A percentile compares a stretch with the other conserved stretches of the same genome.
These are phyloP conservation scores for Gymnoscopelus braueri DNA, from an alignment of 2,797 vertebrate genomes.

Conservation along the genomic window DNA sequence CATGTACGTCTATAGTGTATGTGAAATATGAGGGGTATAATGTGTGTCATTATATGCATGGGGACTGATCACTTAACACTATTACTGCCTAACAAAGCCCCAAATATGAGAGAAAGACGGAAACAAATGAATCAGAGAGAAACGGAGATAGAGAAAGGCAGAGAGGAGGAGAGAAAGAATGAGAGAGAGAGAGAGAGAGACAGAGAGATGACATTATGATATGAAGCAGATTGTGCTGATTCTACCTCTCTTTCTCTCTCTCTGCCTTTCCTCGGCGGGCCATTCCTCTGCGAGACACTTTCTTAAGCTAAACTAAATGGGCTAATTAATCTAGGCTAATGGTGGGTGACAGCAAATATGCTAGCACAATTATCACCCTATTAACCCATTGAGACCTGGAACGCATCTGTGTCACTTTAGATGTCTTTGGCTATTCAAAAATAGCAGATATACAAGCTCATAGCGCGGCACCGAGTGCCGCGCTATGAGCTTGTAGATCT, in stretches of 20 bases:
- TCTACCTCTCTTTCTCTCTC: slow-evolving; percentile 57
- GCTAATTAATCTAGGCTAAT: slow-evolving; percentile 87
- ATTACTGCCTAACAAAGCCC: slow-evolving; percentile 46
- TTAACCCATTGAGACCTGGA: no score
- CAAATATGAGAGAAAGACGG: slow-evolving; percentile 35
- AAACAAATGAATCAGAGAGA: neutral
- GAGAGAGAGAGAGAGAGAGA: slow-evolving; percentile 38
- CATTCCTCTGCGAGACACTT: slow-evolving; percentile 83
- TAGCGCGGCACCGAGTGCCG: no score
- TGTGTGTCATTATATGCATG: no score
- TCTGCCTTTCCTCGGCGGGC: slow-evolving; percentile 69
- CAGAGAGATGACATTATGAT: slow-evolving; percentile 67
- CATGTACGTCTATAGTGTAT: no score
- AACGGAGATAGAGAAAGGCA: slow-evolving; percentile 15
- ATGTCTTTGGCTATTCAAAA: no score
- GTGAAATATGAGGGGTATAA: no score
- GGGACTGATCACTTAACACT: slow-evolving; percentile 29
- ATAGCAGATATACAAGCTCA: no score
- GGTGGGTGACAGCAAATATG: slow-evolving; percentile 88
- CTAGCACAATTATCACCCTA: slow-evolving; percentile 85
- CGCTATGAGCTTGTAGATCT: no score
- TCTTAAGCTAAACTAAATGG: slow-evolving; percentile 86
- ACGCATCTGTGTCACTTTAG: no score
- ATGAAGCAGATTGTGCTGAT: slow-evolving; percentile 79
- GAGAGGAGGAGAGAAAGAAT: slow-evolving; percentile 4